Conservation (phyloP, 2,797 vertebrate genomes). For the Nyctibius grandis region DNA sequence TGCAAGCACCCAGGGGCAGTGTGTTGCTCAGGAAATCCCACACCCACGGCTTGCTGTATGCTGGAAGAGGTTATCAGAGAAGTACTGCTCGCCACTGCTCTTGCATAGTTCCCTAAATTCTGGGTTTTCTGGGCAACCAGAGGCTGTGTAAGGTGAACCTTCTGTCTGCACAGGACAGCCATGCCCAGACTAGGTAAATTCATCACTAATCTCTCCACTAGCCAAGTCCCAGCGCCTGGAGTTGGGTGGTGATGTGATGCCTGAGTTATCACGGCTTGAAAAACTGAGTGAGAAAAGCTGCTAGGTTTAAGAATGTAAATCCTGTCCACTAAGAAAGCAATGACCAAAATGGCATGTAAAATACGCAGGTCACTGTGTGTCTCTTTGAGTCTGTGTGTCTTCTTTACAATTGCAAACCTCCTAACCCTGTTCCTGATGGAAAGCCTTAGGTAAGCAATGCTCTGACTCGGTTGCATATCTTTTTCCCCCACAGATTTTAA, state of each 20-base stretch:
- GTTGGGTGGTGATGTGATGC: not conserved
- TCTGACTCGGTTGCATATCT: not conserved
- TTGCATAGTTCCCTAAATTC: not conserved
- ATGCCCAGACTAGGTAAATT: not conserved
- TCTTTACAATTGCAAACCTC: not conserved
- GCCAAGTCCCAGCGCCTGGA: not conserved
- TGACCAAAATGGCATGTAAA: not conserved
- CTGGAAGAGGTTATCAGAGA: not conserved
- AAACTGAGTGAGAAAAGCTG: not conserved
- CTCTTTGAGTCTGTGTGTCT: not conserved
- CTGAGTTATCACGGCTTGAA: fast-evolving
- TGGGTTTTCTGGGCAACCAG: fast-evolving
- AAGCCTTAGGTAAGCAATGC: not conserved
- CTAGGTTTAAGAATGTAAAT: not conserved
- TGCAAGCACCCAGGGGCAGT: not conserved
- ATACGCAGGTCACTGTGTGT: not conserved
- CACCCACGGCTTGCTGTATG: not conserved
- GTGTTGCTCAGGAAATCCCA: not conserved
- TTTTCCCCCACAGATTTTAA: not conserved
- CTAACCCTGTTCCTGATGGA: not conserved
- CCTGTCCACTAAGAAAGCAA: not conserved
- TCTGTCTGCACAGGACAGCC: not conserved
- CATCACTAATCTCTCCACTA: fast-evolving
- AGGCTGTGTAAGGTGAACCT: not conserved
- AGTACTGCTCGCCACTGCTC: not conserved